Evolutionary conservation across 1,140 invertebrate genomes (phyloP).

Genomic region (Saccostrea cuccullata): DNA sequence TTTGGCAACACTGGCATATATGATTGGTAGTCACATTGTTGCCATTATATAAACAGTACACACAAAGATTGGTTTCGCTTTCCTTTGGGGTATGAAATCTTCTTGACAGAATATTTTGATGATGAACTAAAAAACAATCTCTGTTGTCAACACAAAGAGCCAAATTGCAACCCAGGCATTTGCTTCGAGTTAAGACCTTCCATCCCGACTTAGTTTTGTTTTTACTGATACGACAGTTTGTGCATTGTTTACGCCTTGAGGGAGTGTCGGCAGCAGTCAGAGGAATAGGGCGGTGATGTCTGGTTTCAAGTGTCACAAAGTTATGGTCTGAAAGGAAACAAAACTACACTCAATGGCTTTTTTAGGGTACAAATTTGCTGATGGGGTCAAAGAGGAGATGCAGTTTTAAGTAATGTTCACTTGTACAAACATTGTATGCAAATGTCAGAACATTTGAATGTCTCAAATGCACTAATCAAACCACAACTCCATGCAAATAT

Average conservation of each 20-base stretch:
- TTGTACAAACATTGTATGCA: background rate
- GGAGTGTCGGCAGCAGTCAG: conserved; percentile 7
- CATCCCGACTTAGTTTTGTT: conserved; percentile 50
- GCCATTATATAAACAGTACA: background rate
- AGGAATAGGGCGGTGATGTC: conserved; percentile 17
- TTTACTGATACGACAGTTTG: conserved; percentile 48
- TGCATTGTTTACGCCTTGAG: conserved; percentile 47
- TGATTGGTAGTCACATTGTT: conserved; percentile 21
- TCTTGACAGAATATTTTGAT: background rate
- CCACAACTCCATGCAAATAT: background rate
- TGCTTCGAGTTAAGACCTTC: conserved; percentile 45
- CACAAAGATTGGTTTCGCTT: background rate
- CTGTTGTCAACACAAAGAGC: conserved; percentile 46
- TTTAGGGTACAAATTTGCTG: background rate
- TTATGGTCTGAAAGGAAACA: conserved; percentile 24
- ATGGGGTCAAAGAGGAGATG: background rate
- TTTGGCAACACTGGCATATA: background rate
- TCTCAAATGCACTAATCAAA: background rate
- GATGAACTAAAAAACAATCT: conserved; percentile 34
- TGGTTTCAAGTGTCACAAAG: conserved; percentile 26
- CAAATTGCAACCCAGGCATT: conserved; percentile 52
- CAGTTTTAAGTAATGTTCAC: background rate
- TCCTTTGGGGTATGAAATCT: background rate
- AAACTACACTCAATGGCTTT: conserved; percentile 15
- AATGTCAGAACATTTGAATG: background rate